These are phyloP conservation scores for Prenolepis imparis DNA, from an alignment of 2,888 invertebrate genomes.

Conservation along the genomic window DNA sequence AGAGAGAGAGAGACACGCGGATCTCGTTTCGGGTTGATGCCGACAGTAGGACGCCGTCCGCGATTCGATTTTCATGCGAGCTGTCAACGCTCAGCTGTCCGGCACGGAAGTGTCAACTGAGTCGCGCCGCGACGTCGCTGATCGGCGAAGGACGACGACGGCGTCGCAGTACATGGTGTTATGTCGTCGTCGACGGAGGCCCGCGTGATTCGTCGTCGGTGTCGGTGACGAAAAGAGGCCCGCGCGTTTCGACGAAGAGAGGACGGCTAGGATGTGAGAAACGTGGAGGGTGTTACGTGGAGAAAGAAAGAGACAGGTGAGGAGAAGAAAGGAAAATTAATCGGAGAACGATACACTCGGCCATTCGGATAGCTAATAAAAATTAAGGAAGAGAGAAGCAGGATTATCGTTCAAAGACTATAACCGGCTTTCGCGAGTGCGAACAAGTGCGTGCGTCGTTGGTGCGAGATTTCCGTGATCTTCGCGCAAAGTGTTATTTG, in stretches of 20 bases:
- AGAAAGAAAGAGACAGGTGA: background rate
- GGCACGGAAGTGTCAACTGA: conserved; percentile 44
- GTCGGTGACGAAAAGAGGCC: conserved; percentile 65
- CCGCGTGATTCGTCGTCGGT: conserved; percentile 42
- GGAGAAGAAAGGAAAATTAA: background rate
- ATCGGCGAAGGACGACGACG: conserved; percentile 14
- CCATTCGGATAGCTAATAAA: background rate
- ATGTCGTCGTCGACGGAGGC: conserved; percentile 56
- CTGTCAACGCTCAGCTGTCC: conserved; percentile 60
- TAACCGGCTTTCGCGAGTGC: conserved; percentile 27
- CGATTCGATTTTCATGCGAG: conserved; percentile 69
- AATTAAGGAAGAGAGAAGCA: background rate
- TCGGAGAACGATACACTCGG: background rate
- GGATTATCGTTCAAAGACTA: background rate
- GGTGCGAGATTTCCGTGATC: conserved; percentile 3
- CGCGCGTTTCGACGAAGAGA: background rate
- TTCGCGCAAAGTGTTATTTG: conserved; percentile 1
- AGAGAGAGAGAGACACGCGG: background rate
- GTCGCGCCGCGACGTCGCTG: conserved; percentile 8
- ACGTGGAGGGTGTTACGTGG: background rate
- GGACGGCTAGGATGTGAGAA: background rate
- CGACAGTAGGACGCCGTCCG: conserved; percentile 45
- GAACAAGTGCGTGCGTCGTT: background rate
- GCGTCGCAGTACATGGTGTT: conserved; percentile 38
- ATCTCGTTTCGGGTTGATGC: conserved; percentile 54